A percentile compares a stretch with the other conserved stretches of the same genome.
These are phyloP conservation scores for Ceratina australensis DNA, from an alignment of 1,140 invertebrate species.

Conservation along the genomic window DNA sequence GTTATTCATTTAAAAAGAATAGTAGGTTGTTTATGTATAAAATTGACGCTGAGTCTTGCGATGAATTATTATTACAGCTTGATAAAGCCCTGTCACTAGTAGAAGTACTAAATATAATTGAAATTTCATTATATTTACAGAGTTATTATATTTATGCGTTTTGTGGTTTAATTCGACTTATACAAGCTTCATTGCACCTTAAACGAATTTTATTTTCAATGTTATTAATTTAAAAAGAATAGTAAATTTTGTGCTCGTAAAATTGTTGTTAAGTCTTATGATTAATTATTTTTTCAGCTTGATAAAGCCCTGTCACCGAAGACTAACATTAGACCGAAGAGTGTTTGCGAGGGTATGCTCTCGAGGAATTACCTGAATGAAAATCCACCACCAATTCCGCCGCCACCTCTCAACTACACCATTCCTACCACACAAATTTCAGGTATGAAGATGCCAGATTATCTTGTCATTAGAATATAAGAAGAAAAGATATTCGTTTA, in stretches of 20 bases:
- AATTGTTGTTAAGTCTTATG: not conserved
- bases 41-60: not conserved
- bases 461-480: not conserved
- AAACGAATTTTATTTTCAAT: no score
- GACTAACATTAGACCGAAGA: conserved; percentile 72
- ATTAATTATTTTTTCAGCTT: conserved; percentile 67
- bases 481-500: not conserved
- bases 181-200: no score
- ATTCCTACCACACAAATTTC: conserved; percentile 68
- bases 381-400: conserved; percentile 81
- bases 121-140: not conserved
- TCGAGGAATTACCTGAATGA: conserved; percentile 71
- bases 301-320: conserved; percentile 72
- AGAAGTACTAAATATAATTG: no score
- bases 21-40: not conserved
- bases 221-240: no score
- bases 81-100: conserved; percentile 68
- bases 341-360: conserved; percentile 76
- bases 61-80: conserved; percentile 67
- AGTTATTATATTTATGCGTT: no score
- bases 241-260: not conserved
- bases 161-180: no score
- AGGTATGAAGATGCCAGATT: conserved; percentile 66
- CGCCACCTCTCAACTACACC: conserved; percentile 82
- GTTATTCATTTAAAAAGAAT: no score